Conservation (phyloP, 2,113 vertebrate species). For the Vimba vimba region DNA sequence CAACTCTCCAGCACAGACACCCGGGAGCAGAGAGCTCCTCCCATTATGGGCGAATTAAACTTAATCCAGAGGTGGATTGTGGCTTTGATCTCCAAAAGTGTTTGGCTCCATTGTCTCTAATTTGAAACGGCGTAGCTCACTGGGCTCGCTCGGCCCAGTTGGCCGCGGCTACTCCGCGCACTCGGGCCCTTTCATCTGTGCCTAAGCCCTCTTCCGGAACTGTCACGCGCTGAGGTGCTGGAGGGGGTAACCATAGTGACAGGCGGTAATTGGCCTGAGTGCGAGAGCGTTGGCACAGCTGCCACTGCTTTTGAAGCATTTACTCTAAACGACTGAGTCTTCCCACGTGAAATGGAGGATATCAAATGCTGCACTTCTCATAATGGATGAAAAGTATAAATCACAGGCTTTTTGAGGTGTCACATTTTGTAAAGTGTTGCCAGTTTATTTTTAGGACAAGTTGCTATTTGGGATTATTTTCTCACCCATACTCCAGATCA, state of each 20-base stretch:
- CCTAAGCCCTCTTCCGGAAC: slow-evolving; percentile 64
- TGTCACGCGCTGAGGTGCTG: slow-evolving; percentile 61
- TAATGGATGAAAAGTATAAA: slow-evolving; percentile 49
- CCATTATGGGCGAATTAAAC: slow-evolving; percentile 58
- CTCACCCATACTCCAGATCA: not conserved
- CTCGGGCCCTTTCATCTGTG: slow-evolving; percentile 63
- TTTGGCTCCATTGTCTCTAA: slow-evolving; percentile 54
- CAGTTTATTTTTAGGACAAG: slow-evolving; percentile 40
- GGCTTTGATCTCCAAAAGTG: slow-evolving; percentile 59
- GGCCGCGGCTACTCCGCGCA: slow-evolving; percentile 33
- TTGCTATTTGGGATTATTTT: slow-evolving; percentile 16
- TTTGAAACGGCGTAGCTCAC: slow-evolving; percentile 45
- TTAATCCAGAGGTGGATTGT: slow-evolving; percentile 57
- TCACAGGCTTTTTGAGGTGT: slow-evolving; percentile 37
- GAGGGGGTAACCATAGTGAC: slow-evolving; percentile 70
- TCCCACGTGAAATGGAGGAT: slow-evolving; percentile 48
- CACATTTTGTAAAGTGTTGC: slow-evolving; percentile 23
- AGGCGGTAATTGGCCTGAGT: slow-evolving; percentile 65
- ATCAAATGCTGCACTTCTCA: slow-evolving; percentile 51
- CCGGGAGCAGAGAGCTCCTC: slow-evolving; percentile 18
- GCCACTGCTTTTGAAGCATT: slow-evolving; percentile 63
- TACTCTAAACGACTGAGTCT: slow-evolving; percentile 62
- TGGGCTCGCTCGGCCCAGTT: slow-evolving; percentile 24
- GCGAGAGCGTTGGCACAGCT: slow-evolving; percentile 58
- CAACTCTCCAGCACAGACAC: slow-evolving; percentile 19